Evolutionary conservation across 2,888 invertebrate genomes (phyloP), one percentile per base, ranked within the genome.

Genomic region (Papilio protenor): DNA sequence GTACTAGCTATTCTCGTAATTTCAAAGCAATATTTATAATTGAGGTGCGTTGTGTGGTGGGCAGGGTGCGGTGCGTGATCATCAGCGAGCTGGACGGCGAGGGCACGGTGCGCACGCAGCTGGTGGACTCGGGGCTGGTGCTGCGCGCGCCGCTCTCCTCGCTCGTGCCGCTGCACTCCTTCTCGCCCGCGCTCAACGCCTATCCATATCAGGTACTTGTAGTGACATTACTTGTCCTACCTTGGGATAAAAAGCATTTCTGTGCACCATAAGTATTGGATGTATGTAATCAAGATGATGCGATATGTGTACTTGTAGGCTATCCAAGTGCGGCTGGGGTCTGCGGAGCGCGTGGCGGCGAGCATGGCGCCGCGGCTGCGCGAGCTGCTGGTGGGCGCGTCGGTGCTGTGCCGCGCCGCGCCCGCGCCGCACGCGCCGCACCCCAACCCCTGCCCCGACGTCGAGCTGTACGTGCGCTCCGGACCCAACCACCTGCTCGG

Each of bases 391-490:
- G 94, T 97, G 47, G 91, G 86, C 81, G 89, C 92, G 81, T 87
- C 92, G 83, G 96, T 89, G 89, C 90, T 90, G 87, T 93, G 89
- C 86, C 94, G 93, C 85, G 91, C 81, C 79, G 70, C 78, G 77
- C 71, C 83, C 82, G 85, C 84, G 73, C 86, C 84, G 10, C 73
- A 88, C 84, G 88, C 95, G 85, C 77, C 87, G 84, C 71, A 84
- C 79, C 83, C 85, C 18, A 18, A n/a, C 64, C 84, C 85, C 33
- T 89, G 89, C 88, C 95, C 96, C 10, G 85, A 95, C 78, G 96
- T 97, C 1, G 97, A 97, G 86, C 95, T 97, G 75, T 97, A 96
- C 90, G 96, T 96, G 84, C 95, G 97, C 84, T 94, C 96, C 75
- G 95, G 95, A 79, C 95, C 96, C 21, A 95, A 95, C 82, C 95